Base-by-base conservation (phyloP, 1,140 invertebrate species). In the Manduca sexta region DNA sequence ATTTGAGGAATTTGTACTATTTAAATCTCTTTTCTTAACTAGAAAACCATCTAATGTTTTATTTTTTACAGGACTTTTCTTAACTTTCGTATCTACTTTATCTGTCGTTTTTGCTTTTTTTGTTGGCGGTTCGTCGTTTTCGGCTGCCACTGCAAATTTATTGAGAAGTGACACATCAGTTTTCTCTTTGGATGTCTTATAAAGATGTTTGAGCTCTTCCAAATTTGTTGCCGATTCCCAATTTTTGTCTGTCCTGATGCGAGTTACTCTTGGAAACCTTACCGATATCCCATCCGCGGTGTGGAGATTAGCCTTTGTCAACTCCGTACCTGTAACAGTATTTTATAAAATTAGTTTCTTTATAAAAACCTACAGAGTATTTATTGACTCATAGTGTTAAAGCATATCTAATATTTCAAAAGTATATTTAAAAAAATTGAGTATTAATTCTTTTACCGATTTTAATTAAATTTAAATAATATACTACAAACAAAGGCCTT, bases 281-380 rank as follows among this genome's bases (percentile, higher is more conserved):
- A 98, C 95, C 2, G 95, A 97, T 64, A 98, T 97, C 3, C 95
- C 95, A 72, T 93, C 90, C 2, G 95, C 95, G 3, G 95, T 97
- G 69, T 98, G 97, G 12, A 93, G 88, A 39, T 95, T 93, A 2
- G 89, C 87, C 74, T 95, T 92, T 6, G 94, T 95, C 60, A 98
- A 95, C 82, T 98, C 96, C 0, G 96, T 96, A 0, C 96, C 84
- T 86, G 61, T 38, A 78, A 79, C 39, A 21, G 4, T 50, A 17
- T 12, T 45, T 12, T 29, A 39, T 10, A 26, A 34, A 2, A 3
- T 13, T 40, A 13, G 2, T 39, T 34, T 48, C 11, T 26, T 26
- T 26, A n/a, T n/a, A n/a, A n/a, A n/a, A n/a, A n/a, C n/a, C n/a
- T n/a, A n/a, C n/a, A n/a, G n/a, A n/a, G n/a, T n/a, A n/a, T n/a